These are phyloP conservation scores for Pao palembangensis DNA, from an alignment of 2,113 vertebrate genomes.

Conservation along the genomic window DNA sequence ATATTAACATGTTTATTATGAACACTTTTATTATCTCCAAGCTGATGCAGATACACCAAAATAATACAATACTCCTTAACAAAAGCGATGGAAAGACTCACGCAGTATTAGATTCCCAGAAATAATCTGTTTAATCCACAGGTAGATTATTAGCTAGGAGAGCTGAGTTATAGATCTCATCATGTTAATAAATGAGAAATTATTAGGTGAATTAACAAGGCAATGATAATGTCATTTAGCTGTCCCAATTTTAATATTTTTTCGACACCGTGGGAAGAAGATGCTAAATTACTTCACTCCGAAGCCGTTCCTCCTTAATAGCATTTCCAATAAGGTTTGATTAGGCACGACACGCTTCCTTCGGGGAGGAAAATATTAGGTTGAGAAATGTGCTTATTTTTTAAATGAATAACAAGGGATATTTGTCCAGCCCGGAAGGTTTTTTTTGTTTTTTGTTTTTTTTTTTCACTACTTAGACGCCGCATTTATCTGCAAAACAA, in stretches of 20 bases:
- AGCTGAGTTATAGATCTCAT: constrained; percentile 51
- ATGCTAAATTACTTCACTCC: constrained; percentile 61
- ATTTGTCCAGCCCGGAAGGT: constrained; percentile 24
- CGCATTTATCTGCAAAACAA: constrained; percentile 1
- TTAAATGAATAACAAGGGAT: constrained; percentile 38
- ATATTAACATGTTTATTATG: constrained; percentile 25
- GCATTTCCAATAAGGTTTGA: constrained; percentile 65
- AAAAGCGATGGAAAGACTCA: constrained; percentile 2
- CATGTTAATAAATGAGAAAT: constrained; percentile 64
- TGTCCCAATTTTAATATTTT: constrained; percentile 42
- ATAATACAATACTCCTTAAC: constrained; percentile 10
- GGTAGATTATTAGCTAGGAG: constrained; percentile 41
- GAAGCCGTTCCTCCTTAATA: constrained; percentile 52
- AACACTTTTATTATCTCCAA: constrained; percentile 16
- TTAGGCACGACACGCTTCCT: constrained; percentile 44
- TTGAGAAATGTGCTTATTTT: constrained; percentile 58
- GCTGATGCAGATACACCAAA: constrained; percentile 13
- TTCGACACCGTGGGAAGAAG: constrained; percentile 61
- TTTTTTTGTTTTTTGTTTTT: background rate
- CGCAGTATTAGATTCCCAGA: constrained; percentile 23
- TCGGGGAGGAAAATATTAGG: constrained; percentile 52
- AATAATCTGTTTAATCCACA: constrained; percentile 37
- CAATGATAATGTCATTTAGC: constrained; percentile 56
- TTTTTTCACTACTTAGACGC: constrained; percentile 1
- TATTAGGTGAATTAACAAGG: constrained; percentile 67